Percentiles rank a stretch among this genome's conserved stretches.
These are phyloP conservation scores for Xenopus petersii DNA, from an alignment of 2,797 vertebrate genomes.

Conservation along the genomic window DNA sequence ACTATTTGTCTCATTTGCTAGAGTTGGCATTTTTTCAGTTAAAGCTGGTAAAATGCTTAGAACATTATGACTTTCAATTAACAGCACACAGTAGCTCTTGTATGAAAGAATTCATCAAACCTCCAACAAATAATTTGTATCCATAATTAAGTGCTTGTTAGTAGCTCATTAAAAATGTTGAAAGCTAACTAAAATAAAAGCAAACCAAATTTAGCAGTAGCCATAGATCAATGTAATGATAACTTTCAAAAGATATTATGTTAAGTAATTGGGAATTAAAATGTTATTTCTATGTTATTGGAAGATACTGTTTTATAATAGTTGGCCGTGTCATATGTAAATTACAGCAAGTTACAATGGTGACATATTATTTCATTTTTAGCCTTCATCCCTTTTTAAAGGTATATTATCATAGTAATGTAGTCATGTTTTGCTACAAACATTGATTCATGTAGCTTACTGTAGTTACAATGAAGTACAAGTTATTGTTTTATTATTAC, in stretches of 20 bases:
- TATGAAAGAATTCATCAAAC: constrained; percentile 20
- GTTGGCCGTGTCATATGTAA: too few relatives aligned
- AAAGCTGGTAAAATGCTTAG: constrained; percentile 29
- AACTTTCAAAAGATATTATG: background rate
- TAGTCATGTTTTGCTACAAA: too few relatives aligned
- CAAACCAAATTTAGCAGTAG: constrained; percentile 18
- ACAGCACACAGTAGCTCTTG: constrained; percentile 28
- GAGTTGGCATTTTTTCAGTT: too few relatives aligned
- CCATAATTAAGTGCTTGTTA: constrained; percentile 38
- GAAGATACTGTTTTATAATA: background rate
- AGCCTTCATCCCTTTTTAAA: too few relatives aligned
- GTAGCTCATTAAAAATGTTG: constrained; percentile 33
- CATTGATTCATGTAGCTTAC: too few relatives aligned
- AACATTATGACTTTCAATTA: constrained; percentile 40
- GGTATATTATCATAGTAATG: too few relatives aligned
- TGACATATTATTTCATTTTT: too few relatives aligned
- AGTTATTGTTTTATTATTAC: too few relatives aligned
- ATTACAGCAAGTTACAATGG: too few relatives aligned
- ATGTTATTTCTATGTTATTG: background rate
- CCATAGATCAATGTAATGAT: constrained; percentile 1
- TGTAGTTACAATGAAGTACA: too few relatives aligned
- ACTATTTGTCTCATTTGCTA: too few relatives aligned
- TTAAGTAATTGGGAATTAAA: background rate
- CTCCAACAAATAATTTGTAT: constrained; percentile 37
- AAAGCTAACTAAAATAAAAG: constrained; percentile 31